Base-by-base conservation (phyloP, 2,888 invertebrate species). In the Bursaphelenchus okinawaensis region DNA sequence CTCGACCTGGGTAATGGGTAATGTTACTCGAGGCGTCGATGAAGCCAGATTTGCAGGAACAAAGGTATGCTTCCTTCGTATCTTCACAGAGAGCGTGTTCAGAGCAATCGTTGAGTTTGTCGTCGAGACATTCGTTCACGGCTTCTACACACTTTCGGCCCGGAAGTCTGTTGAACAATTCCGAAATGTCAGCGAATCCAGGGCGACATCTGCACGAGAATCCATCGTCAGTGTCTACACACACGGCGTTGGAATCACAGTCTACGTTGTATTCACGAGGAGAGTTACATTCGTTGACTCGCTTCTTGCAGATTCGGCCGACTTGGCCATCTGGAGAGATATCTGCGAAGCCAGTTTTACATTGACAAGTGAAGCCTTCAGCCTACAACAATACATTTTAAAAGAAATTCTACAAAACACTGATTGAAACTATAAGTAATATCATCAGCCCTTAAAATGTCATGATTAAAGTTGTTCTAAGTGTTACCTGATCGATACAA, bases 21-120 rank as follows among this genome's bases (percentile, higher is more conserved):
- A 75, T 69, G 59, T 81, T 78, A 29, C 79, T 73, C 6, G 81
- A 81, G 3, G 78, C 79, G 83, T 91, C 91, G 0, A 88, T 87
- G 83, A 86, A 90, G 6, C 90, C 92, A 82, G 91, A 24, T 54
- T 62, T 62, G 58, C 55, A 62, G n/a, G 90, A 90, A 83, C 93
- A 93, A 0, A 91, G 90, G 84, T 91, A 93, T 0, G 92, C 90
- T 28, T 62, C 62, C 62, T 55, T 9, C 72, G 75, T 57, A 27
- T 58, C 52, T 84, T 93, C 91, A 82, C 93, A 94, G 55, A 90
- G 88, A 0, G 93, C 90, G 77, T 91, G 88, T 65, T 88, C 88
- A 0, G 91, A 91, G 76, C 93, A 94, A 81, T 93, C 93, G 81
- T 93, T 90, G 84, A 89, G 89, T 75, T 59, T 68, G 27, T 63